Evolutionary conservation across 2,797 vertebrate species (phyloP).

Genomic region (Ctenosaura bakeri): DNA sequence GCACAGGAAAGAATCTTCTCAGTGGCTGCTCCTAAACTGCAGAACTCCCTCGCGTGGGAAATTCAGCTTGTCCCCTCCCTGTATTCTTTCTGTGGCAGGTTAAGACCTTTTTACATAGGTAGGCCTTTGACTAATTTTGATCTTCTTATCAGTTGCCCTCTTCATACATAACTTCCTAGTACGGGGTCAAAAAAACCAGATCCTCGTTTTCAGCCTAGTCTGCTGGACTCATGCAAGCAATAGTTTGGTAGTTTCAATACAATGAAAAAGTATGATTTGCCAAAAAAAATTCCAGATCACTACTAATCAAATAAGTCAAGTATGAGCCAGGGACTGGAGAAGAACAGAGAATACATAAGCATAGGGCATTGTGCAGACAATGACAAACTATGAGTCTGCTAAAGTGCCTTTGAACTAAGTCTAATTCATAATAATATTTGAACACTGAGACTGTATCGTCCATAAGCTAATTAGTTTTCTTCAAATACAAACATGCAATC

Average conservation of each 20-base stretch:
- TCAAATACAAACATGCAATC: not conserved
- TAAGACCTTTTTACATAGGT: no score
- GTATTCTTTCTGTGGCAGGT: no score
- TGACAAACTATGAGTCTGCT: not conserved
- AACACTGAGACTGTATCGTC: not conserved
- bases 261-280: not conserved
- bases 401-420: not conserved
- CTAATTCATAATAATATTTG: not conserved
- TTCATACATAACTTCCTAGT: not conserved
- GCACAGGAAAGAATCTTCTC: no score
- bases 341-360: not conserved
- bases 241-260: not conserved
- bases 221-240: not conserved
- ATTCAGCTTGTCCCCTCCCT: no score
- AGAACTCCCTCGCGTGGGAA: no score
- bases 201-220: not conserved
- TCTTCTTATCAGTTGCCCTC: not conserved
- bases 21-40: no score
- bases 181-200: not conserved
- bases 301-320: not conserved
- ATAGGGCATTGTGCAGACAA: not conserved
- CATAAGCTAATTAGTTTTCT: not conserved
- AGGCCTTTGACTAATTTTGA: no score
- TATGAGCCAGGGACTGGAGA: no score
- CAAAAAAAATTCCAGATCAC: not conserved